Evolutionary conservation across 1,140 invertebrate species (phyloP).

Genomic region (Eumaeus atala): DNA sequence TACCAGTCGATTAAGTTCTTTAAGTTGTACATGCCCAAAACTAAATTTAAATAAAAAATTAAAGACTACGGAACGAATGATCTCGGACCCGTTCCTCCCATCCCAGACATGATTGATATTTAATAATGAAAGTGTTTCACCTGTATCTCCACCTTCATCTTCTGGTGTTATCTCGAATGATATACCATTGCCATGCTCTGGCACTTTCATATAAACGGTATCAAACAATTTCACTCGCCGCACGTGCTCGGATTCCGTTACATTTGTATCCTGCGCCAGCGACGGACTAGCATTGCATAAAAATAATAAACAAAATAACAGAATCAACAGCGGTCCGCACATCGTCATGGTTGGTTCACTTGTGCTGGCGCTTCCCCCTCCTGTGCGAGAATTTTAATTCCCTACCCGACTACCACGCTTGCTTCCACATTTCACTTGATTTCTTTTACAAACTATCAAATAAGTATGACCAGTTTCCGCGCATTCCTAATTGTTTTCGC

Average conservation of each 20-base stretch:
- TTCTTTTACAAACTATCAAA: neutral
- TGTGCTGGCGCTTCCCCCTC: neutral
- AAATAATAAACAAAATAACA: neutral
- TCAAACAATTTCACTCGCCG: constrained; percentile 35
- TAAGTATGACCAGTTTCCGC: no score
- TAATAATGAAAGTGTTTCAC: constrained; percentile 26
- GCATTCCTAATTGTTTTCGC: no score
- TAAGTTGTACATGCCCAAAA: no score
- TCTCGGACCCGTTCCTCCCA: no score
- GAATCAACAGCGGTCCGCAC: constrained; percentile 1
- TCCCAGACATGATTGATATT: no score
- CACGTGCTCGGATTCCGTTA: neutral
- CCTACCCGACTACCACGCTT: neutral
- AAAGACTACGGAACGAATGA: no score
- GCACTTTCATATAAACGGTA: constrained; percentile 42
- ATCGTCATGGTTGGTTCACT: neutral
- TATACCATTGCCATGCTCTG: constrained; percentile 30
- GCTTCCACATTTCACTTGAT: constrained; percentile 2
- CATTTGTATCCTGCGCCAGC: neutral
- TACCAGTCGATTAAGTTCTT: no score
- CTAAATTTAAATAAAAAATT: no score
- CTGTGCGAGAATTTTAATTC: neutral
- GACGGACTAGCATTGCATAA: neutral
- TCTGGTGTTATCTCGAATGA: constrained; percentile 46
- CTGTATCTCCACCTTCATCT: constrained; percentile 26